Percentiles rank a stretch among this genome's conserved stretches.
These are phyloP conservation scores for Periophthalmus magnuspinnatus DNA, from an alignment of 2,797 vertebrate genomes.

Conservation along the genomic window DNA sequence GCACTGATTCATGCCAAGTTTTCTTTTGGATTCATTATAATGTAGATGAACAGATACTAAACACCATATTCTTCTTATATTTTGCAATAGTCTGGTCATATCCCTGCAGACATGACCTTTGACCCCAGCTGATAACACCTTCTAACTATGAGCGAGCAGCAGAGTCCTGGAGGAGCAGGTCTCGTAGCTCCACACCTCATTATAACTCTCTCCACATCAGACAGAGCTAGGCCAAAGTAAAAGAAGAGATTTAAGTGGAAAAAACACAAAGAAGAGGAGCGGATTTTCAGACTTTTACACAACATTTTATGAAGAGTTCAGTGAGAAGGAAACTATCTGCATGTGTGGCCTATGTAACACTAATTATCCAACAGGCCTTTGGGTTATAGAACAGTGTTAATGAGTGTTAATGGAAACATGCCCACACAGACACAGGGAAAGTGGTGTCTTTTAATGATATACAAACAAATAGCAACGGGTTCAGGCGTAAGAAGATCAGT, in stretches of 20 bases:
- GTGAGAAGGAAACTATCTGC: slow-evolving; percentile 24
- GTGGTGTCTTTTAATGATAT: slow-evolving; percentile 54
- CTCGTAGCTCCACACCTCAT: slow-evolving; percentile 52
- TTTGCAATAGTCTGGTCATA: slow-evolving; percentile 25
- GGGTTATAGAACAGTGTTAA: slow-evolving; percentile 52
- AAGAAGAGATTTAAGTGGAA: slow-evolving; percentile 7
- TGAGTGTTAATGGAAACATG: slow-evolving; percentile 64
- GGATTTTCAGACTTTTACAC: slow-evolving; percentile 24
- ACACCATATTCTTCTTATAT: slow-evolving; percentile 26
- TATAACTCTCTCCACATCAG: slow-evolving; percentile 40
- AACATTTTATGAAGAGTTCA: slow-evolving; percentile 32
- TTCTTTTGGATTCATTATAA: neutral
- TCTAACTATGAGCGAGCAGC: slow-evolving; percentile 47
- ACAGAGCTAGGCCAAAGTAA: slow-evolving; percentile 7
- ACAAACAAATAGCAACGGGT: slow-evolving; percentile 42
- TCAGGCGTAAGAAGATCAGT: neutral
- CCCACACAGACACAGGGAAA: slow-evolving; percentile 42
- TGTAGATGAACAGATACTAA: neutral
- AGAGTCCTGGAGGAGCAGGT: slow-evolving; percentile 36
- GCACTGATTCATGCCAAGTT: neutral
- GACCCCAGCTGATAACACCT: slow-evolving; percentile 49
- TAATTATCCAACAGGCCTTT: slow-evolving; percentile 59
- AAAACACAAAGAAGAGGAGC: neutral
- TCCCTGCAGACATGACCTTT: slow-evolving; percentile 36
- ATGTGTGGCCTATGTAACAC: slow-evolving; percentile 45